Evolutionary conservation across 2,113 vertebrate genomes (phyloP), one percentile per base, ranked within the genome.

Genomic region (Brachyhypopomus occidentalis): DNA sequence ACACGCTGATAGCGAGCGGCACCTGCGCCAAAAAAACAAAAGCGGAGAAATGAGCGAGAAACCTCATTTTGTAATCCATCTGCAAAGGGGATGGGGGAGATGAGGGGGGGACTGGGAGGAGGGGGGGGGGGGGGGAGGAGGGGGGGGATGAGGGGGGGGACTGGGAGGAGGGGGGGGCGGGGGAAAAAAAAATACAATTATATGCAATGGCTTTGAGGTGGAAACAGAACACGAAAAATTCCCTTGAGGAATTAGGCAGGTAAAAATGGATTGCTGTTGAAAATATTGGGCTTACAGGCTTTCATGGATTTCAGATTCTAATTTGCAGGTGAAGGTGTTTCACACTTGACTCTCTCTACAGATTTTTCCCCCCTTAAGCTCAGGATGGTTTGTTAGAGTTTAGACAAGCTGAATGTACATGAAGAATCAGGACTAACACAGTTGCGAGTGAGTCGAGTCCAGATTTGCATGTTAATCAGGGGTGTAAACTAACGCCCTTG

Each of bases 11-110:
- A 82, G 84, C 48, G 36, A 85, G 77, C 75, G 80, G 87, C 79
- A 86, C 88, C 81, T 83, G 87, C 67, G 67, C 86, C 66, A 74
- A 84, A 86, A 86, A 30, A 86, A 80, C 74, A 71, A 84, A 80
- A 72, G 78, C 82, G 76, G 75, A n/a, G 22, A 86, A 87, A 83
- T 78, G 75, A 81, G 75, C 60, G 38, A 72, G 45, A 86, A 85
- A 86, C 55, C 83, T 84, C 70, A 60, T 79, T 89, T 86, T 88
- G 60, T 87, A 80, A 86, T 85, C 82, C 83, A 82, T 56, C 69
- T 25, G 87, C 63, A 84, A 75, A 82, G 45, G 20, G 41, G 41
- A 45, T 2, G 41, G 41, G 41, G n/a, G n/a, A n/a, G n/a, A n/a
- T n/a, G n/a, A 75, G 38, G 75, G 76, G 3, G 73, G n/a, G 34